Conservation (phyloP, 2,888 invertebrate genomes). For the Anaspis maculata region DNA sequence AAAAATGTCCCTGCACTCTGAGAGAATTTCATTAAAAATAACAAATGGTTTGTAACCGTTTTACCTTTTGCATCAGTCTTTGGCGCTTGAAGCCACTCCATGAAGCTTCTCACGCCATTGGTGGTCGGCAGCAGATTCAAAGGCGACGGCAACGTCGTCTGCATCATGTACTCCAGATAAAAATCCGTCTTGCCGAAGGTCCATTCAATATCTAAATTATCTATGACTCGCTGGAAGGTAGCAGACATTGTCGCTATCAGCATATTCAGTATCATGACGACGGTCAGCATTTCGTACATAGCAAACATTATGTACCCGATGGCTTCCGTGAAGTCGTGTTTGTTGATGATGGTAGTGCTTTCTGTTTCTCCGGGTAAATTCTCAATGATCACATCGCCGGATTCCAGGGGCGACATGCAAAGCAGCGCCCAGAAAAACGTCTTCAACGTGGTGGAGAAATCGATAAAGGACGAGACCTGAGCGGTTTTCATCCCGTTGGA, state of each 20-base stretch:
- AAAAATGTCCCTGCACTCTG: too few relatives aligned
- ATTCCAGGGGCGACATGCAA: slow-evolving; percentile 57
- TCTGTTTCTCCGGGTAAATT: slow-evolving; percentile 46
- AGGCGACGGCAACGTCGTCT: slow-evolving; percentile 61
- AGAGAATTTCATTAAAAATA: neutral
- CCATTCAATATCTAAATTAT: slow-evolving; percentile 66
- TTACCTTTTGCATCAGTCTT: slow-evolving; percentile 35
- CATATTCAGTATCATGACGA: slow-evolving; percentile 69
- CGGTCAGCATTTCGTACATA: slow-evolving; percentile 61
- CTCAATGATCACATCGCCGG: slow-evolving; percentile 57
- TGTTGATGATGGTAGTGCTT: slow-evolving; percentile 45
- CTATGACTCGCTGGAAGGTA: slow-evolving; percentile 61
- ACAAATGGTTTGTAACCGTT: neutral
- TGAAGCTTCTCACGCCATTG: slow-evolving; percentile 42
- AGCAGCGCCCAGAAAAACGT: slow-evolving; percentile 65
- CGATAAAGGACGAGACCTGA: slow-evolving; percentile 52
- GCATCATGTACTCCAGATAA: slow-evolving; percentile 64
- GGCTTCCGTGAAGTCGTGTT: slow-evolving; percentile 54
- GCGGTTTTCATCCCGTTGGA: slow-evolving; percentile 50
- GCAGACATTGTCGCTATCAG: slow-evolving; percentile 73
- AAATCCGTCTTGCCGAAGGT: slow-evolving; percentile 66
- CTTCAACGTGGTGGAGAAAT: slow-evolving; percentile 50
- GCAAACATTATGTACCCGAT: slow-evolving; percentile 62
- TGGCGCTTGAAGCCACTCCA: slow-evolving; percentile 45
- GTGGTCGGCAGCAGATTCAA: slow-evolving; percentile 61